Conservation (phyloP, 2,113 vertebrate genomes). For the Calonectris borealis region DNA sequence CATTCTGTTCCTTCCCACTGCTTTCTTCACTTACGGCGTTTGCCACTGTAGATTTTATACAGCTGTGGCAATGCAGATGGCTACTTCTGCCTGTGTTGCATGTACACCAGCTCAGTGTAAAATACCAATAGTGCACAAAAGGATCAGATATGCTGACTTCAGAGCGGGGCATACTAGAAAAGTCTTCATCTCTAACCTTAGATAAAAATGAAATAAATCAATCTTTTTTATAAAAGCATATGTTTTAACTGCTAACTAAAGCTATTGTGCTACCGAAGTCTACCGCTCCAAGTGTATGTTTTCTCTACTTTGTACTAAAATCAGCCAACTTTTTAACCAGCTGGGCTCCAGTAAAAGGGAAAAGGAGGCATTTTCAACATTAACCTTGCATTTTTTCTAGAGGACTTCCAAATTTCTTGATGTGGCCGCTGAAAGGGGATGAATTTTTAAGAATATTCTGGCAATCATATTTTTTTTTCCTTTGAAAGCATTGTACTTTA, state of each 20-base stretch:
- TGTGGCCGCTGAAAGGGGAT: not conserved
- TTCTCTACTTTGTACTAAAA: not conserved
- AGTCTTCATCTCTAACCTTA: not conserved
- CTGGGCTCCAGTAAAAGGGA: not conserved
- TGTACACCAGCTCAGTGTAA: not conserved
- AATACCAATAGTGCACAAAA: not conserved
- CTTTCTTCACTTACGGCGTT: rapidly evolving
- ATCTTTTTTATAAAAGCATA: not conserved
- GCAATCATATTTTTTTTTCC: not conserved
- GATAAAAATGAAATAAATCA: not conserved
- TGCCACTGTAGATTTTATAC: rapidly evolving
- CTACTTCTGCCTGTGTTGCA: not conserved
- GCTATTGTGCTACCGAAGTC: not conserved
- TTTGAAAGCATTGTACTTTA: not conserved
- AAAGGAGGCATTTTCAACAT: not conserved
- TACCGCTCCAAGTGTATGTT: not conserved
- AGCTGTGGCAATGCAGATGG: not conserved
- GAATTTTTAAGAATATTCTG: not conserved
- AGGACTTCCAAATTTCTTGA: not conserved
- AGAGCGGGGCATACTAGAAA: not conserved
- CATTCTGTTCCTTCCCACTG: not conserved
- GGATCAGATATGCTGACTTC: not conserved
- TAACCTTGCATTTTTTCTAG: not conserved
- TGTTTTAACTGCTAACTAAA: not conserved
- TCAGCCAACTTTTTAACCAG: not conserved